These are phyloP conservation scores for Odocoileus hemionus DNA, from an alignment of 2,113 vertebrate species.

Conservation along the genomic window DNA sequence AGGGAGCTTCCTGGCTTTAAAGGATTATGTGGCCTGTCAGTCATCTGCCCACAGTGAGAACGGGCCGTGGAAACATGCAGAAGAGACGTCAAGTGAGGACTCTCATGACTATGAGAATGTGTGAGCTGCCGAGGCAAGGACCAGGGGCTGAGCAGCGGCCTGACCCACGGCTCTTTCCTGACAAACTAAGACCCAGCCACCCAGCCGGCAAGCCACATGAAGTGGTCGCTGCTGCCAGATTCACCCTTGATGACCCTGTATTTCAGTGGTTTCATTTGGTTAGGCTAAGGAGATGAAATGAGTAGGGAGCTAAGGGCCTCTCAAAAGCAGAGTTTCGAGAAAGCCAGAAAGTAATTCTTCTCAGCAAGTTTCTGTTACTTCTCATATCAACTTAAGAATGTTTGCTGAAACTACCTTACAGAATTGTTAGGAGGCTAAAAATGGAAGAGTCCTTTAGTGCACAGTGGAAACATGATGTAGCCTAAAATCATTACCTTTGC, in stretches of 20 bases:
- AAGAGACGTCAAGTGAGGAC: not conserved
- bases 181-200: not conserved
- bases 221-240: not conserved
- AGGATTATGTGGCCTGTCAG: not conserved
- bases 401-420: not conserved
- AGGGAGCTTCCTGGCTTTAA: not conserved
- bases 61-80: not conserved
- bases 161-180: not conserved
- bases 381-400: not conserved
- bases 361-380: not conserved
- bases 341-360: not conserved
- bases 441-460: not conserved
- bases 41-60: not conserved
- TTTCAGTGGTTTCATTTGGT: not conserved
- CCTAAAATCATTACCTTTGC: not conserved
- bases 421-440: not conserved
- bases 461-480: not conserved
- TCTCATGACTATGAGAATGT: conserved; percentile 54
- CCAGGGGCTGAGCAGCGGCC: not conserved
- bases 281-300: not conserved
- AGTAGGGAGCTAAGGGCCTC: not conserved
- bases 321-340: not conserved
- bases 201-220: not conserved
- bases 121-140: not conserved
- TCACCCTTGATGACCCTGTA: not conserved